Evolutionary conservation across 2,888 invertebrate species (phyloP), one percentile per base, ranked within the genome.

Genomic region (Eupeodes luniger): DNA sequence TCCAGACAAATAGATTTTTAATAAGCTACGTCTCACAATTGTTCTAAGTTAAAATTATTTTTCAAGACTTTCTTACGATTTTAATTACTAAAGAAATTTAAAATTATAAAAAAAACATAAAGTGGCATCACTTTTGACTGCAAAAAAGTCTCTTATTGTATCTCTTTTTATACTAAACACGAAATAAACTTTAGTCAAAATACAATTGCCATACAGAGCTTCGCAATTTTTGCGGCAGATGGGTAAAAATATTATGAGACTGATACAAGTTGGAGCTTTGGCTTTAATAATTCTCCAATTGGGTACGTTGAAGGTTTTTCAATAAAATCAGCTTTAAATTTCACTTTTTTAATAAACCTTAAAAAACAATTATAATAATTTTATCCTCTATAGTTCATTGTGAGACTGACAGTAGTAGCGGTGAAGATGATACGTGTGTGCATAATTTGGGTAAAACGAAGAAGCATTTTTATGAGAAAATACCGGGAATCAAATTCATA

Each of bases 221-320:
- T 57, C 57, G 27, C 2, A 27, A 27, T 57, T 69, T 53, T 36
- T 16, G 14, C 27, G 27, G 59, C 59, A 59, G 59, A 72, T 57
- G 72, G 59, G 72, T 59, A 19, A 72, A 53, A 36, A 53, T 16
- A 72, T 57, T 27, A 72, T 72, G 72, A 57, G 72, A 59, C 72
- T 72, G 59, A 72, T 47, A 72, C 57, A 59, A 59, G 11, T 72
- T 59, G 72, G 27, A 72, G 72, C 72, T 57, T 72, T 72, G 11
- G 72, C 57, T 7, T 34, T 72, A 5, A 72, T 72, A 59, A 27
- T 72, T 47, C 59, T 72, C 34, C 72, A 72, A 19, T 59, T 72
- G 57, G 72, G 72, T 72, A 72, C 27, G 72, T 72, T 34, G 47
- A 44, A 59, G 0, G 14, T 10, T 57, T 53, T 51, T 59, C 34